These are phyloP conservation scores for Eugnorisma glareosa DNA, from an alignment of 2,888 invertebrate species.

Conservation along the genomic window DNA sequence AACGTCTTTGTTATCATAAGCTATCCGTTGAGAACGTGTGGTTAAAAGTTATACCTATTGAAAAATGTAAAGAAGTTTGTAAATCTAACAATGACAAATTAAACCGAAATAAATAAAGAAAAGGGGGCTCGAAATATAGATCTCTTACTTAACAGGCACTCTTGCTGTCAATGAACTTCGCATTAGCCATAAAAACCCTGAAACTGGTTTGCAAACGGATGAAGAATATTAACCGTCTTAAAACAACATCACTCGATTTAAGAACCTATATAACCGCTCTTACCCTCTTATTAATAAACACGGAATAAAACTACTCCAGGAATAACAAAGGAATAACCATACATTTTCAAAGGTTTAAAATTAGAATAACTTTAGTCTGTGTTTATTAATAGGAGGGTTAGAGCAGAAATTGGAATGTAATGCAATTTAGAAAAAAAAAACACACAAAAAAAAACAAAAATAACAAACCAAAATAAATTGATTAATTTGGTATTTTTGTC, in stretches of 20 bases:
- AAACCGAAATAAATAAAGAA: slow-evolving; percentile 1
- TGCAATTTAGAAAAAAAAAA: slow-evolving; percentile 15
- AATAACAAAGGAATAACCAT: too few species aligned
- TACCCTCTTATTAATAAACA: too few species aligned
- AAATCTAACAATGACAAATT: background rate
- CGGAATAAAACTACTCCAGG: too few species aligned
- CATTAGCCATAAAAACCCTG: slow-evolving; percentile 48
- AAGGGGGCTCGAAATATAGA: background rate
- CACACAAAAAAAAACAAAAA: too few species aligned
- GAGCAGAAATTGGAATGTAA: slow-evolving; percentile 22
- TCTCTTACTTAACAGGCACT: slow-evolving; percentile 30
- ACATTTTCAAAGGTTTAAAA: too few species aligned
- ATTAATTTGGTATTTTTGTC: too few species aligned
- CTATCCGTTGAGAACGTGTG: background rate
- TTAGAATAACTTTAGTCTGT: too few species aligned
- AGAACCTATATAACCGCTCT: background rate
- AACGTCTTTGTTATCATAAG: slow-evolving; percentile 1
- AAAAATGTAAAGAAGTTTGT: background rate
- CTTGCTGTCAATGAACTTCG: slow-evolving; percentile 68
- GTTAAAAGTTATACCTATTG: background rate
- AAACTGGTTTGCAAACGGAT: slow-evolving; percentile 68
- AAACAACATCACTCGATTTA: slow-evolving; percentile 17
- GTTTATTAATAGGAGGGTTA: too few species aligned
- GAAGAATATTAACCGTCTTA: slow-evolving; percentile 64
- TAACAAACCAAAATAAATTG: too few species aligned